Evolutionary conservation across 2,888 invertebrate genomes (phyloP), one percentile per base, ranked within the genome.

Genomic region (Sarcophaga variegata): DNA sequence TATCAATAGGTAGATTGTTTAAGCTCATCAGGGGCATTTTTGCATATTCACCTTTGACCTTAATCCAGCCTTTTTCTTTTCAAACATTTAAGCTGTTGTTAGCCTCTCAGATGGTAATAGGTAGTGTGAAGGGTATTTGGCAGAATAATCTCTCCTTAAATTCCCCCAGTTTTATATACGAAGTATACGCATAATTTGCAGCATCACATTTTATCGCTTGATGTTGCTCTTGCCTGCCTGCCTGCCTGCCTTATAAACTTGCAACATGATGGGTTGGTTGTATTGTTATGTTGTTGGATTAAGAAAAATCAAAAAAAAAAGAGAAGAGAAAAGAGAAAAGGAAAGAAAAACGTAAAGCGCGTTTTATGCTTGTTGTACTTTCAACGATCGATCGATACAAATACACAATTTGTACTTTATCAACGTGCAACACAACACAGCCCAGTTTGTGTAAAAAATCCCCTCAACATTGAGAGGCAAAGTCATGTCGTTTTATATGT

Each of bases 401-500:
- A 80, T 80, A 84, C 45, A 86, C 78, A 87, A 87, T 87, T 87
- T 87, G 87, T 87, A 70, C 62, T 79, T 79, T 67, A 22, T 66
- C 54, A 80, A 54, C 45, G 74, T 70, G 64, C 82, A 70, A 80
- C 77, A 74, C 77, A 74, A 80, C 77, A 74, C 72, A 81, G 37
- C 27, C 22, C 20, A 59, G 70, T 78, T 77, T 54, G 17, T 54
- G 60, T 37, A 63, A 49, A 49, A 49, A 49, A 14, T 4, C 11
- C 49, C 11, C 3, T 14, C 49, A 54, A 67, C 67, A 45, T 67
- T 67, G 20, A 45, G 45, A 47, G 67, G 74, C 63, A 74, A 37
- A 37, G 37, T 60, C n/a, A 10, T 27, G n/a, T 62, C 63, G 27
- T 37, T 72, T 47, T 72, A 47, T 69, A 45, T 64, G 47, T 66